Evolutionary conservation across 2,113 vertebrate species (phyloP).

Genomic region (Cichladusa arquata): DNA sequence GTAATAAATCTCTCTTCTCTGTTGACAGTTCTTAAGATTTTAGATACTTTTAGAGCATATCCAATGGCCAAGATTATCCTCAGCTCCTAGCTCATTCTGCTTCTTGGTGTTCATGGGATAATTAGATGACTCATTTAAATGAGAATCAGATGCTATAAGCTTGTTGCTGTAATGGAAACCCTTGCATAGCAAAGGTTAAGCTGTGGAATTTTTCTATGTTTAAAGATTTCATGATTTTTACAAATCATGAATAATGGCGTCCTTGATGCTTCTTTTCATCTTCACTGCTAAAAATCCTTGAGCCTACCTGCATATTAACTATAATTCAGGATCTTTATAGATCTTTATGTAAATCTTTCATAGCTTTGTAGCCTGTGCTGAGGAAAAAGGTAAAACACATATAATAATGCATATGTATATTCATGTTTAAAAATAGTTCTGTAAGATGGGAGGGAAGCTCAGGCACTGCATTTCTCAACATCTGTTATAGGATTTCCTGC

Average conservation of each 20-base stretch:
- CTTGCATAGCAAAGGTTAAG: constrained; percentile 29
- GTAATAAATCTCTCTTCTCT: not conserved
- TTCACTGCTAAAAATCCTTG: constrained; percentile 38
- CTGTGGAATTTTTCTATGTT: not conserved
- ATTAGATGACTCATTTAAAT: not conserved
- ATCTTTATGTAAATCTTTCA: constrained; percentile 3
- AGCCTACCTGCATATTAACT: constrained; percentile 47
- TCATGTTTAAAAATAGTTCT: constrained; percentile 49
- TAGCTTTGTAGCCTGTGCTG: constrained; percentile 20
- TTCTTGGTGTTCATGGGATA: not conserved
- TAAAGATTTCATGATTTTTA: constrained; percentile 15
- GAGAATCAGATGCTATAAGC: not conserved
- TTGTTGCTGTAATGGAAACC: constrained; percentile 19
- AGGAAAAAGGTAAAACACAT: not conserved
- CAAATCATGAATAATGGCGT: not conserved
- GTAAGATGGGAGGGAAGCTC: constrained; percentile 18
- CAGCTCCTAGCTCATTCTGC: not conserved
- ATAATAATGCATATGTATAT: not conserved
- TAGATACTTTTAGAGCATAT: not conserved
- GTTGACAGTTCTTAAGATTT: not conserved
- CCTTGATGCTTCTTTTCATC: constrained; percentile 64
- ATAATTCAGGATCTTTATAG: constrained; percentile 46
- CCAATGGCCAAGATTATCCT: not conserved
- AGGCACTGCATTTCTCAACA: not conserved
- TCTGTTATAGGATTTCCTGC: not conserved